Conservation (phyloP, 2,113 vertebrate genomes). For the Ictalurus punctatus region DNA sequence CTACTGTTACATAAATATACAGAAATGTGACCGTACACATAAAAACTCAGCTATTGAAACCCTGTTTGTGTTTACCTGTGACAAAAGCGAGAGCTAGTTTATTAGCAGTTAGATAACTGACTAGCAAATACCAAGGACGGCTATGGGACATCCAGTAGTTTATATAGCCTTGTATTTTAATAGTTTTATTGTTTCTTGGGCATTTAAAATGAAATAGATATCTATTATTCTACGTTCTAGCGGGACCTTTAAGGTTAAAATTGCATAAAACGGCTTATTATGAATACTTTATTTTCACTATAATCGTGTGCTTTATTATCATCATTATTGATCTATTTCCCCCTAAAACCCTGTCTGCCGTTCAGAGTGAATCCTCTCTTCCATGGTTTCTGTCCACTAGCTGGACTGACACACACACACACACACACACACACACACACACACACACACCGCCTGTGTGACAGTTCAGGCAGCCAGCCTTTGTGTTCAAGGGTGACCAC, state of each 20-base stretch:
- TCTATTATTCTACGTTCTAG: neutral
- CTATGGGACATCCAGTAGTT: neutral
- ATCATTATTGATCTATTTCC: neutral
- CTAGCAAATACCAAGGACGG: neutral
- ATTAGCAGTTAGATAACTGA: neutral
- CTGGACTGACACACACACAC: neutral
- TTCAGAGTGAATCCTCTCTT: neutral
- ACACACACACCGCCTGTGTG: conserved; percentile 26
- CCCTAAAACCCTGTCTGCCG: neutral
- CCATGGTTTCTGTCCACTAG: conserved; percentile 12
- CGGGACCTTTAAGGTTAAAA: neutral
- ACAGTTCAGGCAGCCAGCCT: conserved; percentile 25
- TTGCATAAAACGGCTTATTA: neutral
- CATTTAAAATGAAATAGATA: neutral
- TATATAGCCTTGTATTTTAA: neutral
- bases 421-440: conserved; percentile 2
- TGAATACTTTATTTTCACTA: neutral
- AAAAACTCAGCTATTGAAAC: neutral
- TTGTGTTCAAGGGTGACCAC: conserved; percentile 39
- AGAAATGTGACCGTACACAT: neutral
- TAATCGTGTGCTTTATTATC: neutral
- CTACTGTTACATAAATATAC: neutral
- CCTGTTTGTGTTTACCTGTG: neutral
- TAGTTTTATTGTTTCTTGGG: neutral
- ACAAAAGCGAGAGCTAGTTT: neutral